Evolutionary conservation across 2,797 vertebrate genomes (phyloP).

Genomic region (Diceros bicornis): DNA sequence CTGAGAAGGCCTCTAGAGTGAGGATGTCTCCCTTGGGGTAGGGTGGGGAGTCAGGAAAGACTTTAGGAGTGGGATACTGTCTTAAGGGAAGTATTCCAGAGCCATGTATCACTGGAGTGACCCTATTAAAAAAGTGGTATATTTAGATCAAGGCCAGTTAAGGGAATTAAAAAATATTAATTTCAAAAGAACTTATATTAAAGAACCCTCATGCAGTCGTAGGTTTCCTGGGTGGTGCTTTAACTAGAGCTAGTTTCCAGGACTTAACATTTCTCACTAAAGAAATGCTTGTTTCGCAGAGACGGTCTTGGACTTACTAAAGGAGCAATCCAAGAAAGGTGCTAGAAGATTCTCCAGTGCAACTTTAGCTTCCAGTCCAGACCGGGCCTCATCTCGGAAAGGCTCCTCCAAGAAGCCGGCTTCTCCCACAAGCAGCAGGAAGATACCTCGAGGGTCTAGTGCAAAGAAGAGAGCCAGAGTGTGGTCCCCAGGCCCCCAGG

Average conservation of each 20-base stretch:
- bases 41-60: neutral
- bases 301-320: slow-evolving; percentile 84
- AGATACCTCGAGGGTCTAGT: neutral
- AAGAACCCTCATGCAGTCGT: neutral
- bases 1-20: neutral
- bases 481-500: neutral
- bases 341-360: neutral
- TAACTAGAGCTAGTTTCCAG: neutral
- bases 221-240: neutral
- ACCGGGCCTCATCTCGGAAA: neutral
- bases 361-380: neutral
- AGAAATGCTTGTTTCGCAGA: slow-evolving; percentile 79
- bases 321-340: slow-evolving; percentile 61
- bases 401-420: slow-evolving; percentile 11
- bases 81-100: neutral
- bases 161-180: neutral
- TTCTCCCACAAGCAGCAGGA: neutral
- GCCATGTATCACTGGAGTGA: neutral
- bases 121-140: neutral
- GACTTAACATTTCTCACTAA: neutral
- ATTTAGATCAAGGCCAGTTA: neutral
- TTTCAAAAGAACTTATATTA: neutral
- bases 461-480: slow-evolving; percentile 39
- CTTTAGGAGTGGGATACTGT: neutral
- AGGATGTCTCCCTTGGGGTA: neutral